phyloP scores from a whole-genome alignment of 2,888 invertebrate species.

The Iselma pallidipennis region DNA sequence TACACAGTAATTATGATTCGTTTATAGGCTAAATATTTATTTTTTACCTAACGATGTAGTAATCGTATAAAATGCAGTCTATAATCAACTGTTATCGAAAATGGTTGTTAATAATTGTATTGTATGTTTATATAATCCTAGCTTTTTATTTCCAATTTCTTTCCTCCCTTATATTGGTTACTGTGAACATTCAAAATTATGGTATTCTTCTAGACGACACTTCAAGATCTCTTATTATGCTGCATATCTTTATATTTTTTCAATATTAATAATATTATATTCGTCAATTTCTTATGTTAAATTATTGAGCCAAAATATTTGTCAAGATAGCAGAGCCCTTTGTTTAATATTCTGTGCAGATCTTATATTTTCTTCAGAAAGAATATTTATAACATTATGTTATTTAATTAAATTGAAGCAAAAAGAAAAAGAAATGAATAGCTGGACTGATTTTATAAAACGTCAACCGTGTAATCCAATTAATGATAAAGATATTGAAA shows the following conservation, averaged over 20 bases:
- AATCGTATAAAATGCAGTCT: too few relatives aligned
- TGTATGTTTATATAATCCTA: too few relatives aligned
- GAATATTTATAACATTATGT: background rate
- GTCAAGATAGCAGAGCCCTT: background rate
- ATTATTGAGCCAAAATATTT: background rate
- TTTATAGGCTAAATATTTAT: too few relatives aligned
- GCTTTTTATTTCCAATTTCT: too few relatives aligned
- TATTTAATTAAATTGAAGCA: background rate
- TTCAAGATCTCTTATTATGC: constrained; percentile 1
- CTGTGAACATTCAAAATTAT: constrained; percentile 13
- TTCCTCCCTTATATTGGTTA: constrained; percentile 11
- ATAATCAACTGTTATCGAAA: too few relatives aligned
- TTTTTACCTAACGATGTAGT: too few relatives aligned
- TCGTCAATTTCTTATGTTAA: background rate
- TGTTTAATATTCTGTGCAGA: constrained; percentile 8
- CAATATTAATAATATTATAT: background rate
- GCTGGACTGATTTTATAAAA: background rate
- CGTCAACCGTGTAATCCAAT: background rate
- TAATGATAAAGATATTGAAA: background rate
- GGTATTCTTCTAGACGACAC: constrained; percentile 1
- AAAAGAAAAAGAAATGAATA: background rate
- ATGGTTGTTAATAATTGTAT: too few relatives aligned
- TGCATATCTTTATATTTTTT: background rate
- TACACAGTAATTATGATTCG: too few relatives aligned
- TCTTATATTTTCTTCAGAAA: background rate